Base-by-base conservation (phyloP, 2,888 invertebrate species). In the Anodontia alba region DNA sequence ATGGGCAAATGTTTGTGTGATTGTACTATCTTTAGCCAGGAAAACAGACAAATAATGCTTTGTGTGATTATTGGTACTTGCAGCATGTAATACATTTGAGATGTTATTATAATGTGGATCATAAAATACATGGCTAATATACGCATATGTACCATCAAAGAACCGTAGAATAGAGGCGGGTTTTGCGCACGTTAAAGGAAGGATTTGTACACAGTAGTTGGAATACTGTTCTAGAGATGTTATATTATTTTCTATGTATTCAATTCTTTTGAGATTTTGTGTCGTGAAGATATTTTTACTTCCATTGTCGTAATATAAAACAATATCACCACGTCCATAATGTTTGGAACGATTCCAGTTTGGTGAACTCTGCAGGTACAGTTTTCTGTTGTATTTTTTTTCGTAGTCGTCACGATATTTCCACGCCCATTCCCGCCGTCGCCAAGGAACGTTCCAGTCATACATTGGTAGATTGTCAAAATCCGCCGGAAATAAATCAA, bases 401-500 rank as follows among this genome's bases (percentile, higher is more conserved):
- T 76, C 57, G 70, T 88, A 87, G 0, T 78, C 68, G 57, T 88
- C 74, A 10, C 88, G 73, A 51, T 83, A 77, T 1, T 70, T 76
- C 88, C 88, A 92, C 0, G 91, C 89, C 51, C 87, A 75, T 36
- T 85, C 88, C 26, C 91, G 78, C 26, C 88, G 80, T 68, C 81
- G 83, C 83, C 89, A 90, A 0, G 85, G 89, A 17, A 90, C 84
- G 26, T 87, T 78, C 49, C 84, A 83, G 29, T 92, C 87, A 49
- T 90, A 87, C 81, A 92, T 87, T 0, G 93, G 91, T 15, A 91
- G 78, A n/a, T 66, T 79, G 31, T 85, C 86, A 67, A 91, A 91
- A 46, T 90, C 86, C 7, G 87, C 87, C 5, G 91, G 91, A 33
- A 90, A 88, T n/a, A 91, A 73, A 73, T 90, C 86, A 76, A 86